These are phyloP conservation scores for Magallana nippona DNA, from an alignment of 2,888 invertebrate species.

Conservation along the genomic window DNA sequence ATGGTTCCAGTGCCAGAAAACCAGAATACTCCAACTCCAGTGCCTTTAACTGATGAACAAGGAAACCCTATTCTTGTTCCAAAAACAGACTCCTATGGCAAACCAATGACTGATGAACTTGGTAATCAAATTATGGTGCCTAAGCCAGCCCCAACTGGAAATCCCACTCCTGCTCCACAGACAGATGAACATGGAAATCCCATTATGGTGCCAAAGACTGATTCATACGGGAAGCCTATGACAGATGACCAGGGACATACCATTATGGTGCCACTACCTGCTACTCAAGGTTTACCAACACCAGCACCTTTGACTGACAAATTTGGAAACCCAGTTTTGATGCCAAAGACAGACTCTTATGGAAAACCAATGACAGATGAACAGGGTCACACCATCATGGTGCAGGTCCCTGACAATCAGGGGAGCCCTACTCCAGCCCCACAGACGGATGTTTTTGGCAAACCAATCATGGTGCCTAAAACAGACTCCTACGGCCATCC, in stretches of 20 bases:
- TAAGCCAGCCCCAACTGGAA: slow-evolving; percentile 37
- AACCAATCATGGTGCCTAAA: slow-evolving; percentile 37
- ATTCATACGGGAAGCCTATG: slow-evolving; percentile 45
- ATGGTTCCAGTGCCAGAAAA: slow-evolving; percentile 50
- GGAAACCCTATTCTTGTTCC: slow-evolving; percentile 31
- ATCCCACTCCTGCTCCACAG: slow-evolving; percentile 35
- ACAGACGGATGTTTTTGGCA: slow-evolving; percentile 38
- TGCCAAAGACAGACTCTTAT: slow-evolving; percentile 43
- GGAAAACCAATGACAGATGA: slow-evolving; percentile 40
- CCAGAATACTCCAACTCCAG: slow-evolving; percentile 16
- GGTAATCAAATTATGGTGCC: slow-evolving; percentile 46
- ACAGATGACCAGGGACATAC: slow-evolving; percentile 33
- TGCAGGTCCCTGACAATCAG: slow-evolving; percentile 11
- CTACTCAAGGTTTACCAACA: slow-evolving; percentile 25
- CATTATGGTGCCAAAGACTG: slow-evolving; percentile 37
- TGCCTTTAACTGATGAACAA: background rate
- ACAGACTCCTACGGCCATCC: slow-evolving; percentile 32
- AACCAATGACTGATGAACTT: slow-evolving; percentile 35
- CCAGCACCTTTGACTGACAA: slow-evolving; percentile 37
- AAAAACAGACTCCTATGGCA: slow-evolving; percentile 4
- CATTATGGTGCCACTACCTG: slow-evolving; percentile 25
- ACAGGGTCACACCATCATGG: slow-evolving; percentile 26
- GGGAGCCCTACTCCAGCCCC: slow-evolving; percentile 52
- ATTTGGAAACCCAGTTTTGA: slow-evolving; percentile 49
- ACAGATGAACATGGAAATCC: slow-evolving; percentile 38